Evolutionary conservation across 2,888 invertebrate genomes (phyloP).

Genomic region (Drosophila robusta): DNA sequence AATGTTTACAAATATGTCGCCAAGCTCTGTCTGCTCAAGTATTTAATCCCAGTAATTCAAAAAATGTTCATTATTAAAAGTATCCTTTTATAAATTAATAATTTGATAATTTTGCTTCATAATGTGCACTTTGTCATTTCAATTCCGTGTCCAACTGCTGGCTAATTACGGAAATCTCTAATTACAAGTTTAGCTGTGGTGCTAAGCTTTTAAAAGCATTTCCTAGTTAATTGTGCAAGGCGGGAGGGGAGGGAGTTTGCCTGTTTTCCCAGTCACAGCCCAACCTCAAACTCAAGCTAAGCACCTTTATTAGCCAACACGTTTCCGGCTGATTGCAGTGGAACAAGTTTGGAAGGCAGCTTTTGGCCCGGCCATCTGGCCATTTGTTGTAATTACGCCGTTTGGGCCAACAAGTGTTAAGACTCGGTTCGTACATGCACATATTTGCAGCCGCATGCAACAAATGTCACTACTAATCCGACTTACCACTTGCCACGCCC

Average conservation of each 20-base stretch:
- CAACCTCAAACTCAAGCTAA: conserved; percentile 38
- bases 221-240: conserved; percentile 50
- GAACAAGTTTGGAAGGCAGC: conserved; percentile 34
- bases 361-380: conserved; percentile 23
- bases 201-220: conserved; percentile 69
- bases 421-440: conserved; percentile 30
- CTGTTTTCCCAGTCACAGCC: conserved; percentile 7
- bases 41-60: too few species aligned
- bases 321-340: conserved; percentile 69
- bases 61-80: too few species aligned
- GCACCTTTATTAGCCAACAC: conserved; percentile 67
- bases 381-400: conserved; percentile 79
- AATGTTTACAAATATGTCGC: too few species aligned
- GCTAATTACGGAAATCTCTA: conserved; percentile 33
- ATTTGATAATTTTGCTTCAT: background rate
- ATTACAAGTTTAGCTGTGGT: conserved; percentile 42
- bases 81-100: background rate
- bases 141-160: conserved; percentile 19
- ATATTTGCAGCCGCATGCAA: conserved; percentile 17
- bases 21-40: too few species aligned
- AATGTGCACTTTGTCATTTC: background rate
- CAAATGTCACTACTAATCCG: conserved; percentile 51
- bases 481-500: conserved; percentile 25
- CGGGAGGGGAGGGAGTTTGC: too few species aligned
- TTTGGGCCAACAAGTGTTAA: conserved; percentile 79